Evolutionary conservation across 2,797 vertebrate genomes (phyloP), one percentile per base, ranked within the genome.

Genomic region (Epinephelus coioides): DNA sequence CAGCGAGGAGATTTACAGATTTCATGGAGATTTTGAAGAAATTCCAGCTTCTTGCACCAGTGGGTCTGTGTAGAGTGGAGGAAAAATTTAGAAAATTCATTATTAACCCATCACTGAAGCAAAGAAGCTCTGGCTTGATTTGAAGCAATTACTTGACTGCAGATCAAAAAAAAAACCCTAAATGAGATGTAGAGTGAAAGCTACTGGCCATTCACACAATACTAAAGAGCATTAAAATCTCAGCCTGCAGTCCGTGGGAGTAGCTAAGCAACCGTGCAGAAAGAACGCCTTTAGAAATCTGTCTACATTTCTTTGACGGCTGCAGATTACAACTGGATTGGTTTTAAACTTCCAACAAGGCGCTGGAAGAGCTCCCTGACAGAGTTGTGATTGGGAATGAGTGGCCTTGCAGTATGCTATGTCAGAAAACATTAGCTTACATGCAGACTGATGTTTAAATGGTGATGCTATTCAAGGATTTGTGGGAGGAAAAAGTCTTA

Each of bases 391-490:
- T 77, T 81, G 85, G 81, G 82, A 84, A 82, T 77, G 84, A 91
- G 82, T 86, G 88, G 86, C 81, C 85, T 85, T 66, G 76, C 83
- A 79, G 80, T 82, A 81, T 65, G 89, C 90, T 62, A 40, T 90
- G 91, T 94, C 92, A 92, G 81, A 92, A 88, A 79, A 81, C 89
- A 92, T 95, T 91, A 95, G 82, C 61, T 43, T 63, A 55, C 81
- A 86, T 46, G 63, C 82, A 91, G 90, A 93, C 78, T 90, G 93
- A 93, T 65, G 89, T 85, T 78, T 88, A 87, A 90, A 91, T 85
- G 86, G 78, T 11, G 83, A 85, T 89, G 86, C 87, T 91, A 89
- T 93, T 94, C 87, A 83, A 85, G 86, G 90, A 87, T 93, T 93
- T 91, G 88, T 90, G 83, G 87, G 87, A 79, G 87, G 88, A 53